phyloP scores from a whole-genome alignment of 2,888 invertebrate species.

The Epirrhoe alternata region DNA sequence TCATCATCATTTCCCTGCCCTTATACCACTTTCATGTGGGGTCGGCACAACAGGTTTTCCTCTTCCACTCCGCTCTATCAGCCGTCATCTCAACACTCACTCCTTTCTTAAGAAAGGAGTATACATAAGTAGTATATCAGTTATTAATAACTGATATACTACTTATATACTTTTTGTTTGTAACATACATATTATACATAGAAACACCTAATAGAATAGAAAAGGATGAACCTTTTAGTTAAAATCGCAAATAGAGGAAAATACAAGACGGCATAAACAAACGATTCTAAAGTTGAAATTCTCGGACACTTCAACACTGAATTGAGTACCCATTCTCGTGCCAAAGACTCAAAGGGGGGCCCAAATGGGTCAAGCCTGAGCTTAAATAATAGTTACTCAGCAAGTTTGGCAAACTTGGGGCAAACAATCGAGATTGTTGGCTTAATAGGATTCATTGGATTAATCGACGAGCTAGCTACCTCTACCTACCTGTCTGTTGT shows the following conservation, averaged over 20 bases:
- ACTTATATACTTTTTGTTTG: too few species aligned
- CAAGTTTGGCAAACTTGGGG: conserved; percentile 64
- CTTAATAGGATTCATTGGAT: conserved; percentile 65
- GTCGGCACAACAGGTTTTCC: too few species aligned
- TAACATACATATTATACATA: too few species aligned
- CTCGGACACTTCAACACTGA: conserved; percentile 1
- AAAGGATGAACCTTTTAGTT: not conserved
- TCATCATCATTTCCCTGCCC: too few species aligned
- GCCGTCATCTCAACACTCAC: too few species aligned
- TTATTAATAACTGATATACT: too few species aligned
- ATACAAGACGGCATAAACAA: not conserved
- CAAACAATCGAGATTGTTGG: conserved; percentile 79
- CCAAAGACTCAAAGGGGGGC: conserved; percentile 7
- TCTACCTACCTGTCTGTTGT: not conserved
- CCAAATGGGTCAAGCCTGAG: conserved; percentile 60
- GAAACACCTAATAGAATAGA: too few species aligned
- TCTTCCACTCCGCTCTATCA: too few species aligned
- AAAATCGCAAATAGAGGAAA: not conserved
- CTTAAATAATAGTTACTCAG: conserved; percentile 40
- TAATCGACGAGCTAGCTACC: conserved; percentile 50
- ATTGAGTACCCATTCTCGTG: conserved; percentile 2
- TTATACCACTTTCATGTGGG: too few species aligned
- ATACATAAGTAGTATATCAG: too few species aligned
- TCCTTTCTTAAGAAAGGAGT: too few species aligned
- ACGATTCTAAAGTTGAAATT: not conserved